phyloP scores from a whole-genome alignment of 2,888 invertebrate species.

The Drosophila crucigera region DNA sequence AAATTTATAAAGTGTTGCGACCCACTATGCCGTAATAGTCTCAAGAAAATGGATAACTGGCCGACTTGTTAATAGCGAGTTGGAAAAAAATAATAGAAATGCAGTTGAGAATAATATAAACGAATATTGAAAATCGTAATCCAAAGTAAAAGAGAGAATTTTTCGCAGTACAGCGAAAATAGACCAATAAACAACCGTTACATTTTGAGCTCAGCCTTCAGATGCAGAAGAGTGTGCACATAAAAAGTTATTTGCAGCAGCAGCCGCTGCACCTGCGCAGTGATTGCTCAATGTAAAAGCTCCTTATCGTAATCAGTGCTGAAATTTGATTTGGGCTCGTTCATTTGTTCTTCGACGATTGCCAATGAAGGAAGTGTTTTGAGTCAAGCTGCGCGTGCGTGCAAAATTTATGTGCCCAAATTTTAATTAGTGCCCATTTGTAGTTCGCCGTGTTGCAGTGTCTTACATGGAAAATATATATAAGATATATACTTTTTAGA shows the following conservation, averaged over 20 bases:
- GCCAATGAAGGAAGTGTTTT: conserved; percentile 68
- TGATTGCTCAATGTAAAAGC: not conserved
- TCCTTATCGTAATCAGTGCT: not conserved
- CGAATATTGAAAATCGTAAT: not conserved
- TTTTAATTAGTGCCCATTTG: conserved; percentile 73
- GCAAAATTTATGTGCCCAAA: conserved; percentile 56
- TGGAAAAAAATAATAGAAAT: conserved; percentile 23
- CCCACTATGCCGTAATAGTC: not conserved
- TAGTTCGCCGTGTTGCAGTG: conserved; percentile 61
- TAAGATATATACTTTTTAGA: conserved; percentile 38
- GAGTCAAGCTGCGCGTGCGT: conserved; percentile 67
- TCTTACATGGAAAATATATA: conserved; percentile 49
- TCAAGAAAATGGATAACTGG: conserved; percentile 43
- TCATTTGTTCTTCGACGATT: conserved; percentile 82
- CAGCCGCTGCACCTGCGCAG: conserved; percentile 9
- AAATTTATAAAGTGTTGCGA: not conserved
- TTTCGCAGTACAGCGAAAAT: not conserved
- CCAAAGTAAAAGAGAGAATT: not conserved
- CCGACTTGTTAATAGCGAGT: conserved; percentile 20
- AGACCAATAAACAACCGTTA: conserved; percentile 13
- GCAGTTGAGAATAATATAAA: not conserved
- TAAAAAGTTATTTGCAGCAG: not conserved
- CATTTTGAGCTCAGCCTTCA: not conserved
- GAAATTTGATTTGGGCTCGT: conserved; percentile 51
- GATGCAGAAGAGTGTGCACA: not conserved